These are phyloP conservation scores for Scotopteryx bipunctaria DNA, from an alignment of 2,888 invertebrate genomes.

Conservation along the genomic window DNA sequence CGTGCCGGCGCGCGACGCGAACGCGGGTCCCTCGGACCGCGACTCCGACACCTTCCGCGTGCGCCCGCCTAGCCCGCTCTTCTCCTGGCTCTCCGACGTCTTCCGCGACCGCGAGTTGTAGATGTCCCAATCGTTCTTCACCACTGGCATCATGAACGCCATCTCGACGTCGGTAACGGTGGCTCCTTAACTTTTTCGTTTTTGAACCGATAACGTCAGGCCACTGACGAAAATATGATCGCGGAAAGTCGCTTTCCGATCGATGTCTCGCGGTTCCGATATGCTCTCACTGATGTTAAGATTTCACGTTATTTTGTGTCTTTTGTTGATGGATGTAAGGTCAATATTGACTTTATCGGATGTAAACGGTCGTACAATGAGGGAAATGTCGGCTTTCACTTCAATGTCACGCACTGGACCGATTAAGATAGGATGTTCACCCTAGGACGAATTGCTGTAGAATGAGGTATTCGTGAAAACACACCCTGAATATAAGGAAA, in stretches of 20 bases:
- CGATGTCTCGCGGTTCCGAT: constrained; percentile 33
- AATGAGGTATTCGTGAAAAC: constrained; percentile 81
- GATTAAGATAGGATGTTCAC: constrained; percentile 71
- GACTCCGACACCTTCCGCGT: constrained; percentile 89
- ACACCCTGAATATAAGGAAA: constrained; percentile 81
- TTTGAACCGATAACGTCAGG: constrained; percentile 62
- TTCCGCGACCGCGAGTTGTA: constrained; percentile 92
- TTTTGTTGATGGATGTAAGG: constrained; percentile 38
- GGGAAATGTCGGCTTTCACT: constrained; percentile 69
- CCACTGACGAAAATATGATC: constrained; percentile 48
- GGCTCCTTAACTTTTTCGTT: constrained; percentile 73
- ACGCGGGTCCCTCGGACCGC: constrained; percentile 88
- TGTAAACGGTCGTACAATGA: constrained; percentile 40
- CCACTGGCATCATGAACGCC: constrained; percentile 98
- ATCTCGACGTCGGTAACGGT: constrained; percentile 82
- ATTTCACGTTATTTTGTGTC: constrained; percentile 43
- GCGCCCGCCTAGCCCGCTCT: constrained; percentile 65
- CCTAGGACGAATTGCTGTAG: constrained; percentile 77
- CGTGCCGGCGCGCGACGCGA: constrained; percentile 78
- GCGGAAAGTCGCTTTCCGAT: constrained; percentile 53
- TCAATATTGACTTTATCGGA: constrained; percentile 46
- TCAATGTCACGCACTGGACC: constrained; percentile 69
- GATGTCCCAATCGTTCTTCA: constrained; percentile 97
- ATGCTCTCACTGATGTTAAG: constrained; percentile 41
- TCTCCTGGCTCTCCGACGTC: constrained; percentile 87